phyloP scores from a whole-genome alignment of 2,888 invertebrate genomes.

The Smittia sp. region DNA sequence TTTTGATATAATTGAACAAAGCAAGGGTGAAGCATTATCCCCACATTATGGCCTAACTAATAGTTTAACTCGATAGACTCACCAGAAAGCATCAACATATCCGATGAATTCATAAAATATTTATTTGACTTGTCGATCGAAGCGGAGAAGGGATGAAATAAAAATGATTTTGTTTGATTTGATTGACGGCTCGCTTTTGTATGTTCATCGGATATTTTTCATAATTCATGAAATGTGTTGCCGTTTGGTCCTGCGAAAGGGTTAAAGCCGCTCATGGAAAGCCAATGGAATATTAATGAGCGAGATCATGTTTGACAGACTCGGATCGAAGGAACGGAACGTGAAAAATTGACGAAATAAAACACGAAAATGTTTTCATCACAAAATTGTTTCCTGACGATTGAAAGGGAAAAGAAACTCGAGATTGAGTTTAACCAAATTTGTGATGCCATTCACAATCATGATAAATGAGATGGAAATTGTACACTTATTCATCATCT shows the following conservation, averaged over 20 bases:
- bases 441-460: background rate
- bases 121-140: conserved; percentile 15
- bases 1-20: background rate
- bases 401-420: background rate
- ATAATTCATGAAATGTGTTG: conserved; percentile 31
- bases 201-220: conserved; percentile 16
- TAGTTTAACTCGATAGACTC: conserved; percentile 31
- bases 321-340: conserved; percentile 15
- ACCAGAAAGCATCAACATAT: conserved; percentile 13
- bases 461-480: conserved; percentile 38
- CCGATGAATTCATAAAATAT: conserved; percentile 36
- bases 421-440: conserved; percentile 11
- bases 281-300: conserved; percentile 39
- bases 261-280: background rate
- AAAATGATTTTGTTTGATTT: conserved; percentile 36
- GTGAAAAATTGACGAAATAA: background rate
- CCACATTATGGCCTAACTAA: conserved; percentile 25
- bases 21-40: background rate
- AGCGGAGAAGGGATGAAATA: background rate
- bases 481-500: conserved; percentile 37
- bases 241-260: conserved; percentile 13
- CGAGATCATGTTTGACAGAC: conserved; percentile 38
- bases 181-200: conserved; percentile 28
- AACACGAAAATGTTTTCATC: conserved; percentile 2
- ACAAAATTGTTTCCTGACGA: background rate